A percentile compares a stretch with the other conserved stretches of the same genome.
phyloP scores from a whole-genome alignment of 2,888 invertebrate genomes.

The Camponotus fellah region DNA sequence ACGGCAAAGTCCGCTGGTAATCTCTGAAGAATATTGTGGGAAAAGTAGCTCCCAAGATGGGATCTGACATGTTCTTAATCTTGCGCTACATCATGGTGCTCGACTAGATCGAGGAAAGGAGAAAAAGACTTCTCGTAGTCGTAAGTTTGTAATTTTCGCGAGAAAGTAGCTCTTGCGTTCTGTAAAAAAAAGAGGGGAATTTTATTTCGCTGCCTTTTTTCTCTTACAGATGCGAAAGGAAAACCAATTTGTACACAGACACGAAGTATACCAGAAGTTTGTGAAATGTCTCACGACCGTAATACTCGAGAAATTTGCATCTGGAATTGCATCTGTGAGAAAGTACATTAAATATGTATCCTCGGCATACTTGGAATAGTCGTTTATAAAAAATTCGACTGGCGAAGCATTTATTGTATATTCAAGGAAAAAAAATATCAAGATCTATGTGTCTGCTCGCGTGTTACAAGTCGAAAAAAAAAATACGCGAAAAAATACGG shows the following conservation, averaged over 20 bases:
- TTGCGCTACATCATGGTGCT: not conserved
- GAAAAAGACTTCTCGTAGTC: slow-evolving; percentile 7
- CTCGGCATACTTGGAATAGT: not conserved
- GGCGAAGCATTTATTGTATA: not conserved
- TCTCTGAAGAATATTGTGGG: slow-evolving; percentile 21
- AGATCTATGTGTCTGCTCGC: not conserved
- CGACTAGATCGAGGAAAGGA: not conserved
- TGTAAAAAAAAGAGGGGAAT: not conserved
- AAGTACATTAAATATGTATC: not conserved
- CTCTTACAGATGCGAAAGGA: not conserved
- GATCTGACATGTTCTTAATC: slow-evolving; percentile 27
- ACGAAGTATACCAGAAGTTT: not conserved
- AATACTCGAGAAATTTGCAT: not conserved
- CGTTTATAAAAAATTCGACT: not conserved
- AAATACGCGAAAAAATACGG: not conserved
- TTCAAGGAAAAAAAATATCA: not conserved
- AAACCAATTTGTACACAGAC: not conserved
- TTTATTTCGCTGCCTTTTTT: slow-evolving; percentile 13
- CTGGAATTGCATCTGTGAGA: not conserved
- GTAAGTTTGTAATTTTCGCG: slow-evolving; percentile 18
- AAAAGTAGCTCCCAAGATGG: slow-evolving; percentile 26
- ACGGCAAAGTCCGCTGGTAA: slow-evolving; percentile 8
- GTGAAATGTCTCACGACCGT: not conserved
- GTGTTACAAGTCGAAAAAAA: not conserved
- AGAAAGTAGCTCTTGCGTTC: not conserved